Evolutionary conservation across 1,140 invertebrate genomes (phyloP).

Genomic region (Hycleus cichorii): DNA sequence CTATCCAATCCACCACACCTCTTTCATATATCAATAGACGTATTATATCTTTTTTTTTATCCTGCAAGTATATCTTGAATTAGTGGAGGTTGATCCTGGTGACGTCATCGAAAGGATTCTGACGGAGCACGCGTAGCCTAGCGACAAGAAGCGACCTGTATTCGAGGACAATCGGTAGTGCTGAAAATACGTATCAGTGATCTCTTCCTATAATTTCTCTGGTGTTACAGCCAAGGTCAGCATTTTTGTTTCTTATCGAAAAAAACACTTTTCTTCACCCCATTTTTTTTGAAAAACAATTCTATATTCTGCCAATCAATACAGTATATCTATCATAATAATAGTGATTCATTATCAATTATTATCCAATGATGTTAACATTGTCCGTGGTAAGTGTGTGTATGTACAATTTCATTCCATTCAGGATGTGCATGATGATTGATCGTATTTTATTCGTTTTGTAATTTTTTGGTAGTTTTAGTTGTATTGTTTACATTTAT

Average conservation of each 20-base stretch:
- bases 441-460: too few relatives aligned
- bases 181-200: slow-evolving; percentile 18
- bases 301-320: too few relatives aligned
- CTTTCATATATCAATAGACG: slow-evolving; percentile 1
- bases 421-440: too few relatives aligned
- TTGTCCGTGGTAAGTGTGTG: slow-evolving; percentile 27
- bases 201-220: not conserved
- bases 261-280: too few relatives aligned
- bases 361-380: slow-evolving; percentile 26
- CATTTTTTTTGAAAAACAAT: too few relatives aligned
- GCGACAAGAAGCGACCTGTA: slow-evolving; percentile 18
- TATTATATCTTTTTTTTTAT: not conserved
- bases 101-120: slow-evolving; percentile 13
- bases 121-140: slow-evolving; percentile 18
- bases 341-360: not conserved
- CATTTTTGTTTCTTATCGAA: not conserved
- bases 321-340: too few relatives aligned
- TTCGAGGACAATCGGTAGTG: slow-evolving; percentile 22
- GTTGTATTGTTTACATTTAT: too few relatives aligned
- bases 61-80: not conserved
- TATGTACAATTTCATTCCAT: not conserved
- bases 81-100: not conserved
- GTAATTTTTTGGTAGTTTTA: too few relatives aligned
- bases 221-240: slow-evolving; percentile 3
- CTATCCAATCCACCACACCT: slow-evolving; percentile 2